phyloP scores from a whole-genome alignment of 2,888 invertebrate species.

The Brachynemurus nebulosus region DNA sequence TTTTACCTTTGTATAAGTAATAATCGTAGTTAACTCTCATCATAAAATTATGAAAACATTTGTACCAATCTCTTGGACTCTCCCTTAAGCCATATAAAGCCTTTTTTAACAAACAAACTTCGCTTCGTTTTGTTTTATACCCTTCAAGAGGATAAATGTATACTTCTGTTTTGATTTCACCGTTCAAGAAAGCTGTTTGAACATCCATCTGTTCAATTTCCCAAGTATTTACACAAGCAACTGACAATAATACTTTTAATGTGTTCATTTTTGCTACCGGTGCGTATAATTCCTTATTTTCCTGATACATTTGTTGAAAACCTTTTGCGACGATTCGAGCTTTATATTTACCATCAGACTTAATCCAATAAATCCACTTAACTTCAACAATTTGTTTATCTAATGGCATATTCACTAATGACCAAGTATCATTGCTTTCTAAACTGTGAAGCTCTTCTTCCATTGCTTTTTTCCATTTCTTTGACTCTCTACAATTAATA shows the following conservation, averaged over 20 bases:
- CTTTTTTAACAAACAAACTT: background rate
- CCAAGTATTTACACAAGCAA: background rate
- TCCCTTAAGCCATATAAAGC: background rate
- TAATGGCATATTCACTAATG: background rate
- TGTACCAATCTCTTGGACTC: background rate
- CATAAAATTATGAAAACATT: background rate
- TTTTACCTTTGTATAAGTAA: background rate
- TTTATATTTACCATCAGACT: background rate
- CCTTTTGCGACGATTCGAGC: background rate
- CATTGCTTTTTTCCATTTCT: background rate
- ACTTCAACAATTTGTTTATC: slow-evolving; percentile 1
- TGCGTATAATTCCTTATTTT: background rate
- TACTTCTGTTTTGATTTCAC: background rate
- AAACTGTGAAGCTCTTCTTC: background rate
- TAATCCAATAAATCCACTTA: background rate
- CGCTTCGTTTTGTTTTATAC: background rate
- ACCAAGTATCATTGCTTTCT: slow-evolving; percentile 1
- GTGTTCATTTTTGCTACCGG: background rate
- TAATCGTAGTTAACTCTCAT: background rate
- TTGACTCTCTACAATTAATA: background rate
- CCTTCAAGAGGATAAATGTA: background rate
- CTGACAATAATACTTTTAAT: background rate
- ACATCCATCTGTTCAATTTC: background rate
- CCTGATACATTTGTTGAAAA: background rate
- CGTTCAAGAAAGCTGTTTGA: background rate